Base-by-base conservation (phyloP, 2,113 vertebrate genomes). In the Engystomops pustulosus region DNA sequence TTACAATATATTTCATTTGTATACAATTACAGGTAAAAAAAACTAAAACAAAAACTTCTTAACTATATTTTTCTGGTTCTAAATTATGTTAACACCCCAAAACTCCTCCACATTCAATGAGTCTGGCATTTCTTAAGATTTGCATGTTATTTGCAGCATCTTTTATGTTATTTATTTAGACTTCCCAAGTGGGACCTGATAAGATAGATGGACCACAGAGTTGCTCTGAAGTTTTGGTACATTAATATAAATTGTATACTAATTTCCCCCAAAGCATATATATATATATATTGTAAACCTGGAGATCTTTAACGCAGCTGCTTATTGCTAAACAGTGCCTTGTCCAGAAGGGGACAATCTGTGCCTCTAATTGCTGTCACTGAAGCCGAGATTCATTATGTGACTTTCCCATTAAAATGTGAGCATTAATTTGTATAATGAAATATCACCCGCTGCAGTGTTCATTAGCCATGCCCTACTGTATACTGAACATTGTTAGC, bases 351-450 rank as follows among this genome's bases (percentile, higher is more conserved):
- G 98, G 97, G 97, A 99, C 98, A 99, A 99, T 99, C 97, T 99
- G 98, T 97, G 97, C 97, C 97, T 98, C 98, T 99, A 99, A 99
- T 99, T 99, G 98, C 98, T 99, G 98, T 98, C 98, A 98, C 96
- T 97, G 97, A 97, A 98, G 97, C 97, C 95, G 95, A 97, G 98
- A 99, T 99, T 99, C 98, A 99, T 99, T 98, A 98, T 97, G 97
- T 98, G 98, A 99, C 98, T 99, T 98, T 98, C 97, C 98, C 97
- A 99, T 99, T 99, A 99, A 98, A 99, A 98, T 98, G 98, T 98
- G 98, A 99, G 98, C 98, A 98, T 99, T 99, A 98, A 99, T 99
- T 99, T 99, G 97, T 99, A 98, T 99, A 98, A 99, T 99, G 98
- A 99, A 99, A 99, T 99, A 99, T 99, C 97, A 97, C 97, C 97